Percentiles rank a stretch among this genome's conserved stretches.
These are phyloP conservation scores for Oasisia sp. DNA, from an alignment of 2,888 invertebrate genomes.

Conservation along the genomic window DNA sequence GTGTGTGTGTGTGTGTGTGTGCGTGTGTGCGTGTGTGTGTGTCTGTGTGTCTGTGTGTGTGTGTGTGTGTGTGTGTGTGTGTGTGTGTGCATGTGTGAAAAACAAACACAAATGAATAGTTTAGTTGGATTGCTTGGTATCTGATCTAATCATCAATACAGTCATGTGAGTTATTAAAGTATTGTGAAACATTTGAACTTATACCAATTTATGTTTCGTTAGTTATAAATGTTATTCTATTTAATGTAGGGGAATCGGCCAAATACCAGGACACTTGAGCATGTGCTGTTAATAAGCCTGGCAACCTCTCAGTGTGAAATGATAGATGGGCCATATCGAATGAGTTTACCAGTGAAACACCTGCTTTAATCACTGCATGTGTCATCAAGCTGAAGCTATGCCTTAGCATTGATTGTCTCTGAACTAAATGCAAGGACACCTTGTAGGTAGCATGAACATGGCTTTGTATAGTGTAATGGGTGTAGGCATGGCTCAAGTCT, in stretches of 20 bases:
- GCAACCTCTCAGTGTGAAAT: background rate
- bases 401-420: background rate
- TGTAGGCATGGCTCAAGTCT: background rate
- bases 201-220: too few species aligned
- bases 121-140: too few species aligned
- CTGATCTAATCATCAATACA: too few species aligned
- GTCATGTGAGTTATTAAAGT: too few species aligned
- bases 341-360: background rate
- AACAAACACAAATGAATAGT: too few species aligned
- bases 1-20: too few species aligned
- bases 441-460: background rate
- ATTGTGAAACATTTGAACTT: too few species aligned
- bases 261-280: background rate
- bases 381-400: background rate
- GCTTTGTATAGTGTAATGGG: background rate
- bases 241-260: background rate
- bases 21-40: too few species aligned
- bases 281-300: background rate
- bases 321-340: background rate
- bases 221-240: too few species aligned
- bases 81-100: too few species aligned
- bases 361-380: conserved; percentile 2
- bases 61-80: too few species aligned
- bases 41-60: too few species aligned
- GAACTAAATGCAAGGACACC: background rate